Conservation (phyloP, 1,140 invertebrate genomes). For the Rhynchophorus ferrugineus region DNA sequence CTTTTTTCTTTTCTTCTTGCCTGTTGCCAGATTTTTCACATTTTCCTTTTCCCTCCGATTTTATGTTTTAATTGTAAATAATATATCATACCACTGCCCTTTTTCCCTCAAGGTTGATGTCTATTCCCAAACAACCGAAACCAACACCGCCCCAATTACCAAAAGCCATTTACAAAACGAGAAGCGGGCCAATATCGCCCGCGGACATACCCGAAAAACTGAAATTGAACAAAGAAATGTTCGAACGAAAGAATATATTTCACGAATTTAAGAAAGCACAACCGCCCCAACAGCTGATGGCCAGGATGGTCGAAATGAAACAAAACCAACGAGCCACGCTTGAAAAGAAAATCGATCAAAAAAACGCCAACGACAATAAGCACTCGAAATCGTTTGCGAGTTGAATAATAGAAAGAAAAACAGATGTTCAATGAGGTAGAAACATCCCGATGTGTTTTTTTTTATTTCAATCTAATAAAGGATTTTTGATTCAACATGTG, state of each 20-base stretch:
- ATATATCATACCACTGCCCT: too few relatives aligned
- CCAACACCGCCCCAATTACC: not conserved
- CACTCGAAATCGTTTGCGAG: too few relatives aligned
- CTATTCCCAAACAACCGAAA: not conserved
- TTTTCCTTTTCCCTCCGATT: too few relatives aligned
- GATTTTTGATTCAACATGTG: too few relatives aligned
- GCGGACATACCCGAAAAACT: constrained; percentile 27
- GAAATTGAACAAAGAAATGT: constrained; percentile 24
- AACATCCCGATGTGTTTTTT: too few relatives aligned
- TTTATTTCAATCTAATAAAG: too few relatives aligned
- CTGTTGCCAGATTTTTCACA: too few relatives aligned
- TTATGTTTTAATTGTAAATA: too few relatives aligned
- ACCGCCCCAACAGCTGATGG: constrained; percentile 27
- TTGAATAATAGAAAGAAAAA: too few relatives aligned
- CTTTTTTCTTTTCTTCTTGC: too few relatives aligned
- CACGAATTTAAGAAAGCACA: constrained; percentile 27
- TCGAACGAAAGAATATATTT: constrained; percentile 35
- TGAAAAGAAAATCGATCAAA: constrained; percentile 15
- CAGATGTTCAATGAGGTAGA: too few relatives aligned
- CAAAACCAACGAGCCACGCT: constrained; percentile 24
- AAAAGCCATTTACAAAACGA: constrained; percentile 17
- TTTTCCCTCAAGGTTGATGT: constrained; percentile 1
- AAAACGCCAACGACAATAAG: too few relatives aligned
- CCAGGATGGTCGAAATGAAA: constrained; percentile 29
- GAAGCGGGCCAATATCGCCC: constrained; percentile 22